Base-by-base conservation (phyloP, 2,888 invertebrate species). In the Dryadula phaetusa region DNA sequence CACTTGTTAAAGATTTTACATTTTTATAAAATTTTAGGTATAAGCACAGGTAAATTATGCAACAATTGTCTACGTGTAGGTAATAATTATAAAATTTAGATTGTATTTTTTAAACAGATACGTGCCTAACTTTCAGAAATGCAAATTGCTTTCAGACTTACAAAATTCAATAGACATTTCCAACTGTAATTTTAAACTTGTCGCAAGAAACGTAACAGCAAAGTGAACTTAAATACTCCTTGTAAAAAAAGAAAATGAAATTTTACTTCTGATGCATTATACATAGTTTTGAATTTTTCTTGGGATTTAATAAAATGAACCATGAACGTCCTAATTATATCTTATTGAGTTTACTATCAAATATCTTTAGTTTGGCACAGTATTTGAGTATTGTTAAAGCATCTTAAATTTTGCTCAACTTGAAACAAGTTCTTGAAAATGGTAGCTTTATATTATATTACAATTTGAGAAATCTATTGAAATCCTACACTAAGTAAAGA, bases 151-250 rank as follows among this genome's bases (percentile, higher is more conserved):
- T 56, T n/a, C 37, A 56, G 37, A 37, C 0, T 40, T n/a, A 37
- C 22, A 20, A 56, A 56, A 56, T 3, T 18, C 14, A 20, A 54
- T 20, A 37, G 37, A 54, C 54, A 20, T 37, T 37, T 54, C 20
- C 37, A 22, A 37, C 20, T 34, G 12, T 22, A 54, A 54, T 37
- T 54, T 54, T 4, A 20, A 56, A 56, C 37, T 37, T 37, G 20
- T 37, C 37, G 6, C 12, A 5, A 20, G 14, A 34, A 37, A 34
- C 32, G 16, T 32, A 32, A 53, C 16, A 10, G 16, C 5, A 12
- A 49, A 34, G 12, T 16, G 3, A 25, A 16, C 22, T 56, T 7
- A 40, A 16, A 56, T 12, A 22, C 8, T 14, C 8, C 5, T 7
- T 18, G 6, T 7, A 20, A 46, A 20, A 18, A 18, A 46, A 10